Evolutionary conservation across 2,888 invertebrate genomes (phyloP).

Genomic region (Phymatocera aterrima): DNA sequence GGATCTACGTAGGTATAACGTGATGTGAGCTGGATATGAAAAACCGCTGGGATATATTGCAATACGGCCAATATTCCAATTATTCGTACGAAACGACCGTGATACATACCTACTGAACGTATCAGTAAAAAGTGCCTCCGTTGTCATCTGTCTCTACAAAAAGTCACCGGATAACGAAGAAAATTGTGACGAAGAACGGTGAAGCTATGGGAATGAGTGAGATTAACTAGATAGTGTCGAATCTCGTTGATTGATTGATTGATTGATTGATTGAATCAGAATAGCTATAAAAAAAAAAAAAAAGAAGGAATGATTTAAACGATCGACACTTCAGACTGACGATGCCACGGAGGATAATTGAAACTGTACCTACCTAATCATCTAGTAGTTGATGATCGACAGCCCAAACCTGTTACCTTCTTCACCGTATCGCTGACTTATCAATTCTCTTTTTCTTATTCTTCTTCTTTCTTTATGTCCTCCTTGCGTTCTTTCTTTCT

Average conservation of each 20-base stretch:
- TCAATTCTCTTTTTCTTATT: not conserved
- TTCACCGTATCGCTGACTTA: not conserved
- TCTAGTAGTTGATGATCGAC: conserved; percentile 12
- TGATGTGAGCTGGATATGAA: no score
- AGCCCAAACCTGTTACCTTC: not conserved
- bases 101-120: no score
- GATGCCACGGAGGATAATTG: conserved; percentile 2
- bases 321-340: not conserved
- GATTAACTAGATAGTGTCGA: not conserved
- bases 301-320: not conserved
- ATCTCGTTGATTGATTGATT: not conserved
- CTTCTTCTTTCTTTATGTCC: conserved; percentile 6
- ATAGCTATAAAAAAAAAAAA: not conserved
- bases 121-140: no score
- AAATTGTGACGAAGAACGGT: no score
- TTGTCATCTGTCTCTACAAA: no score
- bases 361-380: conserved; percentile 16
- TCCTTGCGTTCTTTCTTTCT: not conserved
- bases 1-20: no score
- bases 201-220: no score
- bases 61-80: no score
- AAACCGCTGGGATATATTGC: no score
- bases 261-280: not conserved
- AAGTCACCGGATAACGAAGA: no score
- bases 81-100: no score